These are phyloP conservation scores for Corythornis vintsioides DNA, from an alignment of 2,113 vertebrate species.

Conservation along the genomic window DNA sequence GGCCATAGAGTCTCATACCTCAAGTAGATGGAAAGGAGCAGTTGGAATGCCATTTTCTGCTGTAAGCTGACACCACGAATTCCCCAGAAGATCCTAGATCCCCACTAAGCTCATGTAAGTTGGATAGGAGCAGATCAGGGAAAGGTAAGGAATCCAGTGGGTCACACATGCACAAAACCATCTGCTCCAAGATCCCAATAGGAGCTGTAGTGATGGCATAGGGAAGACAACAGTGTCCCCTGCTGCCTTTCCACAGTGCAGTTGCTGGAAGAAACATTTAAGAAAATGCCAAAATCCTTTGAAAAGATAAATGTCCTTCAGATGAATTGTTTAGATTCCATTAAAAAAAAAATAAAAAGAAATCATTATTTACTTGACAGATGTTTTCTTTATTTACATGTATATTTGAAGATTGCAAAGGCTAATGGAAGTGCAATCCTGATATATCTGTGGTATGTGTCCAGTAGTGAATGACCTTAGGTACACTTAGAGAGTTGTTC, in stretches of 20 bases:
- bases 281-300: background rate
- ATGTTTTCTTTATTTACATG: background rate
- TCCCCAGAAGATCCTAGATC: background rate
- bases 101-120: background rate
- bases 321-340: background rate
- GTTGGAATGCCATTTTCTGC: background rate
- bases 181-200: background rate
- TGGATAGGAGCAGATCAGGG: background rate
- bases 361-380: background rate
- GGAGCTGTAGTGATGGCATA: background rate
- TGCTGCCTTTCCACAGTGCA: slow-evolving; percentile 16
- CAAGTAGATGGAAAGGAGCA: background rate
- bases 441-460: background rate
- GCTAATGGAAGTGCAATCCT: background rate
- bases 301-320: background rate
- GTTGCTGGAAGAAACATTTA: background rate
- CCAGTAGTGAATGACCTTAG: background rate
- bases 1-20: background rate
- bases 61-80: background rate
- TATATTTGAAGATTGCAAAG: background rate
- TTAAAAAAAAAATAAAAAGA: too few relatives aligned
- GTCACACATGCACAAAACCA: accelerated
- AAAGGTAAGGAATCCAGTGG: background rate
- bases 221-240: slow-evolving; percentile 30
- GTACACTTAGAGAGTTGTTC: background rate